Evolutionary conservation across 2,797 vertebrate genomes (phyloP).

Genomic region (Anguilla megastoma): DNA sequence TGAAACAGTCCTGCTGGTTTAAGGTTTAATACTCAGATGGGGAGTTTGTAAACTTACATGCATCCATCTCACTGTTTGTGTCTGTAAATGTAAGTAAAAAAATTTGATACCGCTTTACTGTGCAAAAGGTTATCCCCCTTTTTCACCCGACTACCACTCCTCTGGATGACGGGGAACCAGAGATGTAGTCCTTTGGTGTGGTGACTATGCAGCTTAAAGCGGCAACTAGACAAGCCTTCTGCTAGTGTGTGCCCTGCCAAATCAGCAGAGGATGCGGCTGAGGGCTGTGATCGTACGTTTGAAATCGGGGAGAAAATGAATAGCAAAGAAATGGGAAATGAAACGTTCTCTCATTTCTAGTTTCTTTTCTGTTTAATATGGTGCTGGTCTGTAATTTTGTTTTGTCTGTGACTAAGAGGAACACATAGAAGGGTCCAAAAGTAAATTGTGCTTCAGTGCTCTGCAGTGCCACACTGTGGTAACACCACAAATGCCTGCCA

Average conservation of each 20-base stretch:
- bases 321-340: neutral
- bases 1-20: neutral
- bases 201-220: neutral
- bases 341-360: neutral
- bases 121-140: neutral
- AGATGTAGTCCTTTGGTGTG: neutral
- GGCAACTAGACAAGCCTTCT: neutral
- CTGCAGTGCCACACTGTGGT: slow-evolving; percentile 7
- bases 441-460: neutral
- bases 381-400: neutral
- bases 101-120: neutral
- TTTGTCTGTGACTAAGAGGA: neutral
- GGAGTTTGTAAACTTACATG: neutral
- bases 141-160: neutral
- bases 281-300: neutral
- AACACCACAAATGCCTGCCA: neutral
- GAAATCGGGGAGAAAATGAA: neutral
- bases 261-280: neutral
- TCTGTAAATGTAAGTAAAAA: neutral
- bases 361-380: neutral
- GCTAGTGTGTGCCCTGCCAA: neutral
- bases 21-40: neutral
- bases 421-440: neutral
- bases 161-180: neutral
- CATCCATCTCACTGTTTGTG: neutral